Base-by-base conservation (phyloP, 2,888 invertebrate genomes). In the Spatulosminthurus flaviceps region DNA sequence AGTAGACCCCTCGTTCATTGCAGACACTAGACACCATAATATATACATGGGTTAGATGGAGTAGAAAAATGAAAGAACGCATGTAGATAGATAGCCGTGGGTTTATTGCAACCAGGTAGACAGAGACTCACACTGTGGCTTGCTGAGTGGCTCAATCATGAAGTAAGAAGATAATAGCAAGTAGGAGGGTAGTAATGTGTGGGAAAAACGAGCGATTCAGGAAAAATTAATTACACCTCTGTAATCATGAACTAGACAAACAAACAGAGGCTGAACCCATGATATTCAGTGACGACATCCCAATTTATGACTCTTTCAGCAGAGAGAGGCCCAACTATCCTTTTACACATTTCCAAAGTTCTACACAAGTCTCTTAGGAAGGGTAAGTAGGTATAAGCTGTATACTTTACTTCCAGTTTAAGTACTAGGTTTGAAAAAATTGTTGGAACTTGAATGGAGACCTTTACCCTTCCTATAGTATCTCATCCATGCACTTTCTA, bases 221-320 rank as follows among this genome's bases (percentile, higher is more conserved):
- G 71, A 78, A 81, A 81, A 81, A 76, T 79, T 81, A 81, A 81
- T 81, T 81, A 81, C 79, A 81, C 78, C 80, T 81, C 73, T 76
- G 78, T 72, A 74, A 77, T 74, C 77, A 78, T 78, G 64, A 78
- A 73, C 67, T 69, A 75, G 78, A 78, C 75, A 78, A 78, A 80
- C 80, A 80, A 80, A 80, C 80, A 71, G 64, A 60, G 66, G 75
- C 41, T 69, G 61, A 72, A 76, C 67, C 71, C 75, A 70, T 67
- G 66, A 66, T 75, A 72, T 72, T 74, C 78, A 75, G 72, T 69
- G 73, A 79, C 74, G 81, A 79, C 81, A 79, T 81, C 34, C 81
- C 51, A 79, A 81, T 81, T 81, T 81, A 81, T 81, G 79, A 81
- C 79, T 81, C 78, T 78, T 79, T 79, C 73, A 75, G 75, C 28